Evolutionary conservation across 1,140 invertebrate genomes (phyloP), one percentile per base, ranked within the genome.

Genomic region (Papilio polyxenes): DNA sequence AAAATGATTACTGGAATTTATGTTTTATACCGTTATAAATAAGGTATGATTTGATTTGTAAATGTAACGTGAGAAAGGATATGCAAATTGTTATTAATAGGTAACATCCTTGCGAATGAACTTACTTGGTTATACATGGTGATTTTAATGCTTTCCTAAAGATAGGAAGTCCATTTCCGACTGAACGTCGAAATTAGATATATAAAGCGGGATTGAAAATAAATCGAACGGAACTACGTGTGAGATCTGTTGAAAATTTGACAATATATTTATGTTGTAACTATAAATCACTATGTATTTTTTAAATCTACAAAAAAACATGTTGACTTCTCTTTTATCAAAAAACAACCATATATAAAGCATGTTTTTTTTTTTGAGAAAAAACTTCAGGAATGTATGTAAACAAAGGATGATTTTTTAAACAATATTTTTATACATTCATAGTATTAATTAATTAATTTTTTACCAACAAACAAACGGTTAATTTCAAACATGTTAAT

Each of bases 61-160:
- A 62, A 76, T 9, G 59, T 49, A 83, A 72, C 87, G 87, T 87
- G 87, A 83, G 87, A 88, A 83, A 85, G 87, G 85, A 83, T 85
- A 84, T 85, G 80, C 83, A 86, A 86, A 88, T 88, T 79, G 82
- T 84, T 77, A 85, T 87, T 86, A 85, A 88, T 87, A 83, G 82
- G 80, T 51, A 81, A 84, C 87, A 88, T 88, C 87, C 87, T 87
- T 85, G 75, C 85, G 83, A 81, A 82, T 40, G 13, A 13, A 56
- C 9, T 11, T 51, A 17, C 31, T 80, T n/a, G 79, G 77, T 48
- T 75, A 23, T 75, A 44, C 31, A 48, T 48, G 75, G 44, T 75
- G n/a, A 51, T 75, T 75, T 75, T 75, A 75, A 23, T 49, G 20
- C 75, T 49, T 75, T 75, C 48, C n/a, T 49, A 75, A 75, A 23